Base-by-base conservation (phyloP, 2,797 vertebrate genomes). In the Cirrhinus molitorella region DNA sequence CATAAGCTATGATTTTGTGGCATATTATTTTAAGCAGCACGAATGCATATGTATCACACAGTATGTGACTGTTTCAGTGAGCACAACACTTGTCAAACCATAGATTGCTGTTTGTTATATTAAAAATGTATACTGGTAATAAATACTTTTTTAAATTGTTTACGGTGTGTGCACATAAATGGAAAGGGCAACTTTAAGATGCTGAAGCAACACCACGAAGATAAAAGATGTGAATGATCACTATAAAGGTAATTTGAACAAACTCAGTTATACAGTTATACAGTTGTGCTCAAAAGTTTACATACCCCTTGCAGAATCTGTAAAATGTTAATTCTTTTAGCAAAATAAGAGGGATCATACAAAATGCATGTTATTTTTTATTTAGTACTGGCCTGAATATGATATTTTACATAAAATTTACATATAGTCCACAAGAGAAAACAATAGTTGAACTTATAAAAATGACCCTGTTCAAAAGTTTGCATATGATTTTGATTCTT, bases 61-160 rank as follows among this genome's bases (percentile, higher is more conserved):
- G 40, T 23, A 49, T 65, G 16, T 34, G 16, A 25, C 23, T 16
- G 55, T 61, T 72, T 47, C 13, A 34, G 28, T 61, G 43, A 47
- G 55, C 40, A 28, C 66, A 51, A 73, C 68, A 65, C 21, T 45
- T 63, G 61, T 34, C 55, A 34, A 61, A 72, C 51, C 40, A 61
- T 59, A 59, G 23, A 57, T 5, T 68, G 49, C 17, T 59, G 66
- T 47, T 78, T 78, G 43, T 61, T 63, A 49, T 72, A 61, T 81
- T 31, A 19, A 37, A 47, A 49, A 73, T 25, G n/a, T 73, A 61
- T 61, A 40, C 57, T 72, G 70, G 70, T 73, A 80, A 80, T 80
- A 63, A 73, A 81, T 34, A 72, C 14, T n/a, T 3, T 73, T 61
- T 72, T 49, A 47, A 28, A 63, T 63, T 63, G 47, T 21, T 73